Conservation (phyloP, 2,113 vertebrate genomes). For the Fulica atra region DNA sequence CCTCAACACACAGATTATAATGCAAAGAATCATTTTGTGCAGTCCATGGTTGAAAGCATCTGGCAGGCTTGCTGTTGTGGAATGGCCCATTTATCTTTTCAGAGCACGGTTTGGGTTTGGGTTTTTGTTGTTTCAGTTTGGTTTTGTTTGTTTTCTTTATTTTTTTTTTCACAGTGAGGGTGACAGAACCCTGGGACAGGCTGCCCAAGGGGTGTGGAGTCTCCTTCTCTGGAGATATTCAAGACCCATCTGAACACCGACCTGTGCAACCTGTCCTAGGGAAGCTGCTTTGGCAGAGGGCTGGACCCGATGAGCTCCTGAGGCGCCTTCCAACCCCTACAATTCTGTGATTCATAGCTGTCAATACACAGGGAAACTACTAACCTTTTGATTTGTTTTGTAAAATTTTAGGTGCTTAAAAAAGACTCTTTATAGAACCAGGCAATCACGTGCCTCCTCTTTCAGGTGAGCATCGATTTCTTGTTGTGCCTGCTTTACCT, state of each 20-base stretch:
- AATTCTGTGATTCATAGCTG: background rate
- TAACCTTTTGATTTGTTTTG: background rate
- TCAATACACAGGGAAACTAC: background rate
- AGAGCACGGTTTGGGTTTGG: rapidly evolving
- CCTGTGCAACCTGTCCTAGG: too few relatives aligned
- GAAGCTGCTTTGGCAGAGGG: too few relatives aligned
- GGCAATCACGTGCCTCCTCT: background rate
- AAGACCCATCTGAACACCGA: too few relatives aligned
- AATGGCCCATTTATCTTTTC: background rate
- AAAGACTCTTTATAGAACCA: background rate
- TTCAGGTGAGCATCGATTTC: background rate
- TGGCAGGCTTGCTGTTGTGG: background rate
- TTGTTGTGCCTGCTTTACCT: background rate
- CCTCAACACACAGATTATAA: background rate
- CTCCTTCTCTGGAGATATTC: too few relatives aligned
- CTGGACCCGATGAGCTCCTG: too few relatives aligned
- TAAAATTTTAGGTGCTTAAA: background rate
- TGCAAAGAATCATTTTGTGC: background rate
- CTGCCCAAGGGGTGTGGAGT: too few relatives aligned
- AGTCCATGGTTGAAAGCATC: background rate
- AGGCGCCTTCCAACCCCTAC: too few relatives aligned
- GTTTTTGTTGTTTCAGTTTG: background rate
- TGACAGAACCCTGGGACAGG: too few relatives aligned
- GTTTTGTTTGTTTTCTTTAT: background rate
- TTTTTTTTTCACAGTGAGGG: too few relatives aligned